Percentiles rank a stretch among this genome's conserved stretches.
Evolutionary conservation across 1,140 invertebrate genomes (phyloP).

Genomic region (Temnothorax longispinosus): DNA sequence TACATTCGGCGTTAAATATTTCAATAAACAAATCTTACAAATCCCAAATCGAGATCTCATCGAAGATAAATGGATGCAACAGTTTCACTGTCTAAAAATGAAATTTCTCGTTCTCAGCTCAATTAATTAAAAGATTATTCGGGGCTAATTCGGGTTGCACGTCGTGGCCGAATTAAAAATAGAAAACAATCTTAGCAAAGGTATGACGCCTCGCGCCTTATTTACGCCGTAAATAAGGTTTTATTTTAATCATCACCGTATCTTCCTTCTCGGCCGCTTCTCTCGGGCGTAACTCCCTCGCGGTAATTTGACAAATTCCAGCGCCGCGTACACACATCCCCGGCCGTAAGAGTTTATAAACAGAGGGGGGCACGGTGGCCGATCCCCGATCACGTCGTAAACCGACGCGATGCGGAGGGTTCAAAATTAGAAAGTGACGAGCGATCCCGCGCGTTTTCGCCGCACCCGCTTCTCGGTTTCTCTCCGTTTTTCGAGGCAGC

Average conservation of each 20-base stretch:
- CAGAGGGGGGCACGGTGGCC: conserved; percentile 30
- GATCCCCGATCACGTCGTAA: conserved; percentile 43
- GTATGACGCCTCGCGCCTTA: not conserved
- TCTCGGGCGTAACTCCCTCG: not conserved
- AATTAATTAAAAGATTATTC: not conserved
- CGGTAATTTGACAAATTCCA: conserved; percentile 60
- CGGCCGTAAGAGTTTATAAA: conserved; percentile 61
- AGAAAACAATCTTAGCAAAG: not conserved
- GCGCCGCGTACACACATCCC: not conserved
- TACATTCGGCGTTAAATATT: not conserved
- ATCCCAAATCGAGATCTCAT: not conserved
- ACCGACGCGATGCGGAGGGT: conserved; percentile 27
- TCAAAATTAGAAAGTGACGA: conserved; percentile 71
- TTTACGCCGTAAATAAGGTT: not conserved
- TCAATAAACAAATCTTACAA: not conserved
- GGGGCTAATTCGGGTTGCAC: not conserved
- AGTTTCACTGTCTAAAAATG: too few species aligned
- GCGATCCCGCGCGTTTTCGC: conserved; percentile 52
- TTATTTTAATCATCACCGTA: not conserved
- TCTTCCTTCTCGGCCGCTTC: not conserved
- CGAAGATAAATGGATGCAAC: not conserved
- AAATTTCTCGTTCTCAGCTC: not conserved
- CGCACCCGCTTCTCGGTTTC: conserved; percentile 37
- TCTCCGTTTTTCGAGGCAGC: conserved; percentile 6
- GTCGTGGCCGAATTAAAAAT: not conserved